phyloP scores from a whole-genome alignment of 2,113 vertebrate genomes.

The Rattus rattus region DNA sequence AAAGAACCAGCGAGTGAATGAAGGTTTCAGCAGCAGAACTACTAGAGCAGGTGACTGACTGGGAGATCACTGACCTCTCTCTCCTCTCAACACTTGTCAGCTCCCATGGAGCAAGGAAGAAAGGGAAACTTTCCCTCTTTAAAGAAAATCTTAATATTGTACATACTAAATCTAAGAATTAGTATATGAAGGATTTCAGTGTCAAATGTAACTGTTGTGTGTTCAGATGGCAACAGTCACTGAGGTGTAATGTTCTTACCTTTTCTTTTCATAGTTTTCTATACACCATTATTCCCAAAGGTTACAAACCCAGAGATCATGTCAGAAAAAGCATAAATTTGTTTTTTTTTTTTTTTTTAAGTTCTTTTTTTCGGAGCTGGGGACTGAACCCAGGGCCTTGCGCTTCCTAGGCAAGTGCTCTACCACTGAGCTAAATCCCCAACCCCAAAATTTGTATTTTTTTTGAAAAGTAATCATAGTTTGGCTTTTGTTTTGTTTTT shows the following conservation, averaged over 20 bases:
- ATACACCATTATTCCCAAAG: background rate
- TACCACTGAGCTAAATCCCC: too few relatives aligned
- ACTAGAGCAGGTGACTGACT: conserved; percentile 42
- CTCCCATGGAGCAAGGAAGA: background rate
- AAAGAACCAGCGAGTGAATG: background rate
- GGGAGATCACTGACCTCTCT: background rate
- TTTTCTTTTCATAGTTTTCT: conserved; percentile 20
- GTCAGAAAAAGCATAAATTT: background rate
- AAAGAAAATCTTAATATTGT: background rate
- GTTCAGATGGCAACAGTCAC: background rate
- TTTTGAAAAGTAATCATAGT: conserved; percentile 16
- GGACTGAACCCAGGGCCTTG: too few relatives aligned
- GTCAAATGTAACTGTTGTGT: too few relatives aligned
- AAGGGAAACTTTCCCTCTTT: background rate
- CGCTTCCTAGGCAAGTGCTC: too few relatives aligned
- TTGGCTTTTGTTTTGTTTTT: background rate
- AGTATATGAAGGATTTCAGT: background rate
- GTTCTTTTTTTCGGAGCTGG: too few relatives aligned
- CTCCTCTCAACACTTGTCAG: background rate
- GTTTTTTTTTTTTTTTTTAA: background rate
- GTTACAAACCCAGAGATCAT: background rate
- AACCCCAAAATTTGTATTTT: conserved; percentile 1
- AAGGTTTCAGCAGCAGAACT: background rate
- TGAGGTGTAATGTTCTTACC: background rate
- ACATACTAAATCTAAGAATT: conserved; percentile 31